Conservation (phyloP, 2,797 vertebrate genomes). For the Lepilemur ruficaudatus region DNA sequence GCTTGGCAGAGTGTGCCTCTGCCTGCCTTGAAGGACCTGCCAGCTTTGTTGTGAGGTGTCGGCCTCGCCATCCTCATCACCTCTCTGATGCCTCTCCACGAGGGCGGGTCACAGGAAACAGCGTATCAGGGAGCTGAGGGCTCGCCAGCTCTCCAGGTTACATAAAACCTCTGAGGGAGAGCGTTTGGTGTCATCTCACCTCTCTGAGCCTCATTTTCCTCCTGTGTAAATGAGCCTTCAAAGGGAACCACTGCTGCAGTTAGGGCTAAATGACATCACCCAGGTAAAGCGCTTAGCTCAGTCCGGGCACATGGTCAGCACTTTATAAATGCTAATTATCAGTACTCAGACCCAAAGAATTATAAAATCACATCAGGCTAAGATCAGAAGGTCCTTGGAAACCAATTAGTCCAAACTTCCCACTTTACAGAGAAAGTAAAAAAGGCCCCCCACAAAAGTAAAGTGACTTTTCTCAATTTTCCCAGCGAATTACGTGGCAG, state of each 20-base stretch:
- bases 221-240: not conserved
- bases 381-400: not conserved
- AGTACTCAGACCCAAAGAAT: not conserved
- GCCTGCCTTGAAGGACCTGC: not conserved
- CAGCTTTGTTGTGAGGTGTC: not conserved
- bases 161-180: not conserved
- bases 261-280: not conserved
- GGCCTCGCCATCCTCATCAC: fast-evolving
- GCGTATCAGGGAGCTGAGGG: not conserved
- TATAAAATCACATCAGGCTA: not conserved
- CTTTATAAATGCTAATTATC: not conserved
- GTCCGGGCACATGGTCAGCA: not conserved
- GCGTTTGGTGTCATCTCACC: fast-evolving
- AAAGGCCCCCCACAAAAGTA: not conserved
- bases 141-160: not conserved
- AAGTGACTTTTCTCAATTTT: not conserved
- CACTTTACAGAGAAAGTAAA: not conserved
- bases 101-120: not conserved
- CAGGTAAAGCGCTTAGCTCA: not conserved
- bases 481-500: not conserved
- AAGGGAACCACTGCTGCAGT: not conserved
- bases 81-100: not conserved
- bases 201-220: not conserved
- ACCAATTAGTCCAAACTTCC: not conserved
- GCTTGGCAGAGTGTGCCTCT: not conserved